Evolutionary conservation across 92 coral and sea anemone species (phyloP).

Genomic region (Actinernus sp.): DNA sequence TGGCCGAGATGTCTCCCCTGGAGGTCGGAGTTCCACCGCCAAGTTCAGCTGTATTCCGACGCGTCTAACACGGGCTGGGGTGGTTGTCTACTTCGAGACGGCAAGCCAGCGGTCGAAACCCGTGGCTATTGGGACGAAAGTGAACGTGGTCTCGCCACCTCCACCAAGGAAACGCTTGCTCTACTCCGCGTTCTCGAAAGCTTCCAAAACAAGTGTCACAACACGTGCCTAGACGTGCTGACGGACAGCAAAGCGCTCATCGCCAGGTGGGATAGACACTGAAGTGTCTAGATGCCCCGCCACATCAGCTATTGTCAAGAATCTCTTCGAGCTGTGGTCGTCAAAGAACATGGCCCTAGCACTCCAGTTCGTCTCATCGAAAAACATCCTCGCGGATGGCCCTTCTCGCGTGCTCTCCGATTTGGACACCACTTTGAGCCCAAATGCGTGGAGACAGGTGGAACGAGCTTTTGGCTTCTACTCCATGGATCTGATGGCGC

Average conservation of each 20-base stretch:
- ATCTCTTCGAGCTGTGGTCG: constrained; percentile 1
- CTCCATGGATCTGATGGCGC: constrained; percentile 58
- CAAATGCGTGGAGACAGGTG: constrained; percentile 35
- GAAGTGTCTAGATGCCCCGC: constrained; percentile 23
- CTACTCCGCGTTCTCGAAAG: constrained; percentile 14
- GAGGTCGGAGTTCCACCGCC: constrained; percentile 29
- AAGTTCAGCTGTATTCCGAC: constrained; percentile 10
- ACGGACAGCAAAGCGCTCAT: constrained; percentile 32
- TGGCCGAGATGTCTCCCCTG: constrained; percentile 16
- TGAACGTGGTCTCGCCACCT: constrained; percentile 14
- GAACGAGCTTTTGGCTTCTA: constrained; percentile 62
- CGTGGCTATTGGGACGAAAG: constrained; percentile 13
- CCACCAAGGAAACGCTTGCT: constrained; percentile 23
- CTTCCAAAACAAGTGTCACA: constrained; percentile 2
- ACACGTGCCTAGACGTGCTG: constrained; percentile 26
- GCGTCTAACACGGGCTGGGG: constrained; percentile 51
- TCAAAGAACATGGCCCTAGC: constrained; percentile 1
- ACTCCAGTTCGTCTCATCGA: no score
- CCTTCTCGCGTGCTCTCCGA: constrained; percentile 55
- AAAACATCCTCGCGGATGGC: no score
- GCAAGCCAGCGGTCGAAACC: neutral
- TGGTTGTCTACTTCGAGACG: constrained; percentile 1
- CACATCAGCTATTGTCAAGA: constrained; percentile 11
- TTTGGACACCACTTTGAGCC: constrained; percentile 47
- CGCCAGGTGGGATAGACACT: constrained; percentile 42